A percentile compares a stretch with the other conserved stretches of the same genome.
phyloP scores from a whole-genome alignment of 1,140 invertebrate species.

The Aphelinus certus region DNA sequence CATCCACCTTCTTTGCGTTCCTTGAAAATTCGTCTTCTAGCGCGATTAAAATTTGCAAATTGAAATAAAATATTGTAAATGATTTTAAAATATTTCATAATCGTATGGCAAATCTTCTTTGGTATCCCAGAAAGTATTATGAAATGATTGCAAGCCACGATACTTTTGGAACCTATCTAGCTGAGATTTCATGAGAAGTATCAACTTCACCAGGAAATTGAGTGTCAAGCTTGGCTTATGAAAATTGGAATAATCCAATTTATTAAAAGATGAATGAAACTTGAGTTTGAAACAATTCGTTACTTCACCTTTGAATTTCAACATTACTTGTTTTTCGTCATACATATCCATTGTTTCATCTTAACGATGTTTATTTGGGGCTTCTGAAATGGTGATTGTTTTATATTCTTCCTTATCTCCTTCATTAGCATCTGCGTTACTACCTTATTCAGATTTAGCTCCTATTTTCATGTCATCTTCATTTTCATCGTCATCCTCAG shows the following conservation, averaged over 20 bases:
- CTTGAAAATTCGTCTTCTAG: conserved; percentile 81
- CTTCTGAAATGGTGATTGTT: conserved; percentile 75
- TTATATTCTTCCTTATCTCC: conserved; percentile 75
- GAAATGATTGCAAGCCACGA: conserved; percentile 93
- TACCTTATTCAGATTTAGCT: conserved; percentile 70
- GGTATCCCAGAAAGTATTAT: conserved; percentile 92
- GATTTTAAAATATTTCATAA: conserved; percentile 91
- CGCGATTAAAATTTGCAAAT: conserved; percentile 92
- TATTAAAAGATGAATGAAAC: conserved; percentile 1
- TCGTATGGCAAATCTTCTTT: conserved; percentile 96
- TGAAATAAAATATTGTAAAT: too few species aligned
- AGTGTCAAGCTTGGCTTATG: conserved; percentile 81
- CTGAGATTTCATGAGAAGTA: conserved; percentile 84
- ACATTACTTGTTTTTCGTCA: conserved; percentile 78
- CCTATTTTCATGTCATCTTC: conserved; percentile 71
- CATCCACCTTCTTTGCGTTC: conserved; percentile 67
- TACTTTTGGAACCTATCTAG: conserved; percentile 92
- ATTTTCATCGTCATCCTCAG: conserved; percentile 57
- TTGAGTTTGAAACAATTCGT: neutral
- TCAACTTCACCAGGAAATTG: conserved; percentile 98
- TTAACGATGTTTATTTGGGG: conserved; percentile 70
- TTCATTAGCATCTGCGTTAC: conserved; percentile 63
- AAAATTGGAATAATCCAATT: conserved; percentile 45
- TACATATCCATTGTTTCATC: conserved; percentile 77
- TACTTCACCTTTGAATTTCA: conserved; percentile 73